Base-by-base conservation (phyloP, 1,140 invertebrate genomes). In the Drosophila nikananu region DNA sequence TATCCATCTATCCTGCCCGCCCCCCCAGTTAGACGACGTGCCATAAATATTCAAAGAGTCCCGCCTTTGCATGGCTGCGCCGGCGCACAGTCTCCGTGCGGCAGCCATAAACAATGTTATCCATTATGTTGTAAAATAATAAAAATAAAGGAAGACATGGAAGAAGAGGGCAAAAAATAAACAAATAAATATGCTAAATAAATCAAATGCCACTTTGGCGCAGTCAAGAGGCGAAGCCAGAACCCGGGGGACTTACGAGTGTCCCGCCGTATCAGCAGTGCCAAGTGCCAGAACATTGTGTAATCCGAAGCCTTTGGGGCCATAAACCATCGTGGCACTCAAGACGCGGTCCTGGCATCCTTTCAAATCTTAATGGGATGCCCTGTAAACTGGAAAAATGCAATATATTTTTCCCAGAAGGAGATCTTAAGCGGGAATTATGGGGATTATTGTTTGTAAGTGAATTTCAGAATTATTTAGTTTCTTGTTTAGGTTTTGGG, bases 21-120 rank as follows among this genome's bases (percentile, higher is more conserved):
- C 65, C 74, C 39, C 19, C 59, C 66, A 58, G 66, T 80, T 80
- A 73, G 77, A 57, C 59, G 54, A 79, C 52, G 67, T 51, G 73
- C 77, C 81, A 87, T 87, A 87, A 87, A 87, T 80, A 80, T 77
- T 77, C 57, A 77, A 77, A 60, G 46, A 35, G 44, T 51, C 68
- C 71, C 68, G 71, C 59, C 71, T 54, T 35, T 39, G 52, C 13
- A 32, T 27, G 19, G 58, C 46, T 61, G 44, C 75, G 76, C 76
- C 60, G 76, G 76, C 76, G 77, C 77, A 79, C 23, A 57, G 13
- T 21, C 27, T 54, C 39, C 77, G 55, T 62, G 30, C 48, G 70
- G 72, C 54, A 15, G 27, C 27, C 78, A 81, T 81, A 81, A 80
- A 84, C 81, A 52, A 82, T 78, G 54, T 70, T 72, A 64, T 75